phyloP scores from a whole-genome alignment of 2,113 vertebrate genomes.

The Bothrops jararaca region DNA sequence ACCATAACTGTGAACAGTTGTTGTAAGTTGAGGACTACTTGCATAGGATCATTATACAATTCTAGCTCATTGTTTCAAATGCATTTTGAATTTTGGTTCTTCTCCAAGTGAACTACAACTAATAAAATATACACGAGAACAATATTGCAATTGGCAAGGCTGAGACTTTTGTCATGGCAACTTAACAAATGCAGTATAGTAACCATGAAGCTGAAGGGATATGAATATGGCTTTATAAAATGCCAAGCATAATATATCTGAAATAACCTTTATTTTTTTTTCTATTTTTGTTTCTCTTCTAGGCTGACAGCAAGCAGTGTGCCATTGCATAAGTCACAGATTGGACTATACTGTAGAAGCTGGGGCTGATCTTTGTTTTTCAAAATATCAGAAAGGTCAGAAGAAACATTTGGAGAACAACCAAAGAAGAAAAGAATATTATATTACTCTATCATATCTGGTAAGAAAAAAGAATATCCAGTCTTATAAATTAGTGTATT shows the following conservation, averaged over 20 bases:
- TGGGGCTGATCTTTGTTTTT: neutral
- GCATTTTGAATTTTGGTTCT: neutral
- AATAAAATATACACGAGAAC: neutral
- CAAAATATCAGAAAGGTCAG: neutral
- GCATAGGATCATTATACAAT: neutral
- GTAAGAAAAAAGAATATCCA: neutral
- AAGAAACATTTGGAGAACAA: neutral
- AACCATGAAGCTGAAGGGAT: constrained; percentile 3
- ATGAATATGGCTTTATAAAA: constrained; percentile 4
- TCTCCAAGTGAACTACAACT: neutral
- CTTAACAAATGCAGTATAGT: constrained; percentile 16
- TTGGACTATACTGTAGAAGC: neutral
- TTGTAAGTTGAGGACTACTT: neutral
- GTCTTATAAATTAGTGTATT: neutral
- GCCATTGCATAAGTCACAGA: neutral
- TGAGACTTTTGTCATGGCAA: neutral
- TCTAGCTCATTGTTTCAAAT: neutral
- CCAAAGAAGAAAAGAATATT: neutral
- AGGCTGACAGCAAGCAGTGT: constrained; percentile 7
- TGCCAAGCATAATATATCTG: constrained; percentile 1
- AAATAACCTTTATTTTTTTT: constrained; percentile 24
- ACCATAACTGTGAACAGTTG: neutral
- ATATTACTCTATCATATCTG: neutral
- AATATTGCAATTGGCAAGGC: neutral
- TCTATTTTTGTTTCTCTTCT: constrained; percentile 12